phyloP scores from a whole-genome alignment of 64 coral and sea anemone genomes.

The Acropora yongei region DNA sequence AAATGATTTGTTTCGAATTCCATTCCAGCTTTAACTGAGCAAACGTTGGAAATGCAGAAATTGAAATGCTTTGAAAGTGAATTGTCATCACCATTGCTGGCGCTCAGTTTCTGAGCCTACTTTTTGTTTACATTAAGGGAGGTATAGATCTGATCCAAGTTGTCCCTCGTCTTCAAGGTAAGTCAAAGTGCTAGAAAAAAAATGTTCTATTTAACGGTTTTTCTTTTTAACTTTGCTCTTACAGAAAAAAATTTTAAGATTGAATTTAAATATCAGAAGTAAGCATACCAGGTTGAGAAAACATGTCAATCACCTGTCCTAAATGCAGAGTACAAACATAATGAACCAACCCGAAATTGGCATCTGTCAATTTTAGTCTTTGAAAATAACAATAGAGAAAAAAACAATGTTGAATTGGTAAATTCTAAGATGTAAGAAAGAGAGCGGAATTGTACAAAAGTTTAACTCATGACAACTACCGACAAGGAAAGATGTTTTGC shows the following conservation, averaged over 20 bases:
- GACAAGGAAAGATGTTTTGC: conserved; percentile 1
- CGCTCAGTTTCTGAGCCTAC: background rate
- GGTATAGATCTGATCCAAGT: background rate
- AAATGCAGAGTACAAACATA: background rate
- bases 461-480: background rate
- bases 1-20: background rate
- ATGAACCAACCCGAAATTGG: background rate
- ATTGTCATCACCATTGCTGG: conserved; percentile 1
- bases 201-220: background rate
- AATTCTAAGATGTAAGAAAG: background rate
- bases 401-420: background rate
- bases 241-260: background rate
- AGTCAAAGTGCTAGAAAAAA: conserved; percentile 1
- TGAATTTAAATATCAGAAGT: background rate
- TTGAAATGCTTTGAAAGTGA: background rate
- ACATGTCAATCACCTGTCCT: background rate
- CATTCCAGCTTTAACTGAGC: conserved; percentile 1
- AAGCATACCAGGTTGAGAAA: background rate
- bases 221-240: background rate
- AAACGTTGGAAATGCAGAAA: conserved; percentile 1
- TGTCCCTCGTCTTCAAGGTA: conserved; percentile 1
- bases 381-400: background rate
- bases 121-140: background rate
- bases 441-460: background rate
- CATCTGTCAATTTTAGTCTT: background rate